phyloP scores from a whole-genome alignment of 2,888 invertebrate species.

The Patella depressa region DNA sequence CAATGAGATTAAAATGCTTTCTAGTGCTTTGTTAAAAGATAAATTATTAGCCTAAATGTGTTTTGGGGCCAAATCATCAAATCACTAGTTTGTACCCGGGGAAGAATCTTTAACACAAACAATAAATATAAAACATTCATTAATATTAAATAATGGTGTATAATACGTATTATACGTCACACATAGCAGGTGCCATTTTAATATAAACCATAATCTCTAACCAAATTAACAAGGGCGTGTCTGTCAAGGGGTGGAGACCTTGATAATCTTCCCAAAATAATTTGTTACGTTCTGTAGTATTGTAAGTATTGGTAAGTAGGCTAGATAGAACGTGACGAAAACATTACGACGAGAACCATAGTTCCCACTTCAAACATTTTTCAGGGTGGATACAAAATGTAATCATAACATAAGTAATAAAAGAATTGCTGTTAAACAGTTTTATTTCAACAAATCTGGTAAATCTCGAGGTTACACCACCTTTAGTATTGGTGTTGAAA shows the following conservation, averaged over 20 bases:
- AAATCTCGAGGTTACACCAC: neutral
- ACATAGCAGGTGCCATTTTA: too few relatives aligned
- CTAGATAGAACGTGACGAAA: neutral
- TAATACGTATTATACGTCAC: too few relatives aligned
- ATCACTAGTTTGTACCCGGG: too few relatives aligned
- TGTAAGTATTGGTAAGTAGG: neutral
- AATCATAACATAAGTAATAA: neutral
- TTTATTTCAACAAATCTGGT: slow-evolving; percentile 8
- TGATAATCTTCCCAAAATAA: neutral
- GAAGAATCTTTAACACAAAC: too few relatives aligned
- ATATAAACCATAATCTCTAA: too few relatives aligned
- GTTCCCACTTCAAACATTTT: slow-evolving; percentile 3
- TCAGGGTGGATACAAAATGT: slow-evolving; percentile 1
- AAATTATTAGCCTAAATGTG: too few relatives aligned
- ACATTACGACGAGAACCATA: neutral
- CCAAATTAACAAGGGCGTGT: neutral
- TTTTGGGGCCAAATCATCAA: too few relatives aligned
- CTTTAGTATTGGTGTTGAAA: neutral
- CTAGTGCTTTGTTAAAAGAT: too few relatives aligned
- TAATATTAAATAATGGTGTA: too few relatives aligned
- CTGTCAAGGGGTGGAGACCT: neutral
- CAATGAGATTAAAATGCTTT: too few relatives aligned
- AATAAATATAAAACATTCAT: too few relatives aligned
- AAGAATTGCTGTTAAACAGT: neutral
- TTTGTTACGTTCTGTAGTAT: neutral